Percentiles rank a stretch among this genome's conserved stretches.
Conservation (phyloP, 2,113 vertebrate genomes). For the Phycodurus eques region DNA sequence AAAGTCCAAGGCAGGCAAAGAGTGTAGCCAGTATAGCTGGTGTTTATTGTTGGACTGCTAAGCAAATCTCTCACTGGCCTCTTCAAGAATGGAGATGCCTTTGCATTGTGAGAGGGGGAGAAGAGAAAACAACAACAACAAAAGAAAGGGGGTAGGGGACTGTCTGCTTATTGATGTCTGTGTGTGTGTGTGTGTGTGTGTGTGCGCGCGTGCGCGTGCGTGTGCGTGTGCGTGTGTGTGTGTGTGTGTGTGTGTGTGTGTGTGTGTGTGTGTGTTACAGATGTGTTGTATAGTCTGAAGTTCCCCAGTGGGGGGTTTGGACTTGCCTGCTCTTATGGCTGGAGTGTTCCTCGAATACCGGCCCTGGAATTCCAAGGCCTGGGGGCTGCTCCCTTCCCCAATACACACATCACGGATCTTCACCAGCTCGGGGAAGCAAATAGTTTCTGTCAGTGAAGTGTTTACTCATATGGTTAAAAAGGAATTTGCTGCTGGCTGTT, state of each 20-base stretch:
- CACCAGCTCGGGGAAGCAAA: conserved; percentile 26
- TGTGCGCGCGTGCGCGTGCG: conserved; percentile 11
- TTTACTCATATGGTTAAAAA: conserved; percentile 33
- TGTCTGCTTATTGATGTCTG: conserved; percentile 53
- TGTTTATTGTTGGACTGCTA: conserved; percentile 49
- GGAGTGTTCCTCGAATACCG: conserved; percentile 63
- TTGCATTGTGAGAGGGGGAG: conserved; percentile 51
- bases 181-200: conserved; percentile 28
- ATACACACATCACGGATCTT: conserved; percentile 35
- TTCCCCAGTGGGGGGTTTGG: conserved; percentile 54
- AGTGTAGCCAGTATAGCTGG: conserved; percentile 21
- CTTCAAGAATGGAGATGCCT: conserved; percentile 57
- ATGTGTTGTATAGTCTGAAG: conserved; percentile 49
- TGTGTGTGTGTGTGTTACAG: conserved; percentile 42
- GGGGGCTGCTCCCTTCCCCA: conserved; percentile 42
- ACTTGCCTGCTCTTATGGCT: conserved; percentile 54
- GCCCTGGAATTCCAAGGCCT: conserved; percentile 63
- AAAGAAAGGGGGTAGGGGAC: conserved; percentile 61
- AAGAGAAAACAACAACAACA: conserved; percentile 65
- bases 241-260: background rate
- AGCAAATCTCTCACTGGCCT: conserved; percentile 53
- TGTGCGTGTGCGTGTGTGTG: conserved; percentile 34
- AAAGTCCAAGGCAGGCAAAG: conserved; percentile 48
- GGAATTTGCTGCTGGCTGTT: conserved; percentile 51
- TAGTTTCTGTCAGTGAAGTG: conserved; percentile 34